Conservation (phyloP, 2,113 vertebrate genomes). For the Onychostoma macrolepis region DNA sequence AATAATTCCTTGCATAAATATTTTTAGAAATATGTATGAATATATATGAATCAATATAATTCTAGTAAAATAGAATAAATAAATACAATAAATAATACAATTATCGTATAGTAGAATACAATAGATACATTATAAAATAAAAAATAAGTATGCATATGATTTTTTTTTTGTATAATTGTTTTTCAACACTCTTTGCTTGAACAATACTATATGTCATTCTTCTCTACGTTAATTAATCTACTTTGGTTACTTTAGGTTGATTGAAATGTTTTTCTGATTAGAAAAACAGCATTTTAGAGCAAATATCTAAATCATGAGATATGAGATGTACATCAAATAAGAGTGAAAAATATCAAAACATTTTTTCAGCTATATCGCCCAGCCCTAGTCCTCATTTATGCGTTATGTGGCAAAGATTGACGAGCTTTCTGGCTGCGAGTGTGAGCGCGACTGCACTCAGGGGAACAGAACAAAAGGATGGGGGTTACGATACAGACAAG, state of each 20-base stretch:
- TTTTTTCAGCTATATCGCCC: background rate
- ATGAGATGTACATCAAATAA: background rate
- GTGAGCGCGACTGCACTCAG: constrained; percentile 68
- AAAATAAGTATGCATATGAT: too few species aligned
- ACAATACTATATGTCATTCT: background rate
- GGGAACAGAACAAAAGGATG: constrained; percentile 73
- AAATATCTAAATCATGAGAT: background rate
- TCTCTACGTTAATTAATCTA: background rate
- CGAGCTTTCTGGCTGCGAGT: constrained; percentile 74
- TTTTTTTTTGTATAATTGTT: too few species aligned
- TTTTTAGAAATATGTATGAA: too few species aligned
- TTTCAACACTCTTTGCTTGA: too few species aligned
- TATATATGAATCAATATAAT: too few species aligned
- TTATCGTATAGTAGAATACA: background rate
- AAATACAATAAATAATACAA: background rate
- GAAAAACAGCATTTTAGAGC: background rate
- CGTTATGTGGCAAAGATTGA: constrained; percentile 76
- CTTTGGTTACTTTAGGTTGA: background rate
- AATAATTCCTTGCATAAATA: too few species aligned
- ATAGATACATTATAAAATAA: background rate
- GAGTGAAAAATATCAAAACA: background rate
- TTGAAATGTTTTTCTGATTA: background rate
- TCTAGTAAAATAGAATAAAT: too few species aligned
- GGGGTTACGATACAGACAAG: constrained; percentile 72
- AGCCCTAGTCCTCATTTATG: constrained; percentile 77